Evolutionary conservation across 2,797 vertebrate genomes (phyloP).

Genomic region (Arctocebus calabarensis): DNA sequence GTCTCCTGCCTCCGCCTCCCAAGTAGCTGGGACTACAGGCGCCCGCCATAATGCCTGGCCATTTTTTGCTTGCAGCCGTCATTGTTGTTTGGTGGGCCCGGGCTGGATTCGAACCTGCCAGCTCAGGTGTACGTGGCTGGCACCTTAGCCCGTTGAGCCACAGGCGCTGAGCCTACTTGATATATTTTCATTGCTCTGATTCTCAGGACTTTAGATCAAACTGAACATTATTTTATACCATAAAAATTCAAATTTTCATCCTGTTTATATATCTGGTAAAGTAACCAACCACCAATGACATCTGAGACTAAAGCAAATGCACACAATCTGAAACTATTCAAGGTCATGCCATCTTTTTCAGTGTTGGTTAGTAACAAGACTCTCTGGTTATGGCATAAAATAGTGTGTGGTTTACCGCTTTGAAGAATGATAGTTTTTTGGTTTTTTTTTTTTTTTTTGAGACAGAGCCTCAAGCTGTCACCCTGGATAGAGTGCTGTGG

Average conservation of each 20-base stretch:
- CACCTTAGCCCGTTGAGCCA: too few relatives aligned
- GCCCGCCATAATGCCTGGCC: too few relatives aligned
- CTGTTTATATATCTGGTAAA: not conserved
- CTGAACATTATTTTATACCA: not conserved
- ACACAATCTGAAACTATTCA: not conserved
- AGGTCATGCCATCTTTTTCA: not conserved
- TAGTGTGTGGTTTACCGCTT: not conserved
- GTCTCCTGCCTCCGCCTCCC: too few relatives aligned
- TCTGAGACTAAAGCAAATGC: not conserved
- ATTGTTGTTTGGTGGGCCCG: too few relatives aligned
- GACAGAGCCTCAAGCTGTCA: too few relatives aligned
- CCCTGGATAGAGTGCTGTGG: too few relatives aligned
- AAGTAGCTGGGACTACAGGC: too few relatives aligned
- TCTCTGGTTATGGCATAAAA: not conserved
- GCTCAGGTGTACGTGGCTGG: too few relatives aligned
- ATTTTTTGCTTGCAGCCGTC: too few relatives aligned
- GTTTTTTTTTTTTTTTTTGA: too few relatives aligned
- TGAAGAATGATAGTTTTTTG: not conserved
- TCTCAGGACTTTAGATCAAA: constrained; percentile 27
- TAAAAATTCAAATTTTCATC: not conserved
- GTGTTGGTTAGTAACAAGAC: not conserved
- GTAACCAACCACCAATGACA: not conserved
- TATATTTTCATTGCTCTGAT: not conserved
- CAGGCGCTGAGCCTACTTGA: too few relatives aligned
- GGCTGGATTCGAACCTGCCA: too few relatives aligned